Conservation (phyloP, 2,113 vertebrate genomes). For the Oncorhynchus tshawytscha region DNA sequence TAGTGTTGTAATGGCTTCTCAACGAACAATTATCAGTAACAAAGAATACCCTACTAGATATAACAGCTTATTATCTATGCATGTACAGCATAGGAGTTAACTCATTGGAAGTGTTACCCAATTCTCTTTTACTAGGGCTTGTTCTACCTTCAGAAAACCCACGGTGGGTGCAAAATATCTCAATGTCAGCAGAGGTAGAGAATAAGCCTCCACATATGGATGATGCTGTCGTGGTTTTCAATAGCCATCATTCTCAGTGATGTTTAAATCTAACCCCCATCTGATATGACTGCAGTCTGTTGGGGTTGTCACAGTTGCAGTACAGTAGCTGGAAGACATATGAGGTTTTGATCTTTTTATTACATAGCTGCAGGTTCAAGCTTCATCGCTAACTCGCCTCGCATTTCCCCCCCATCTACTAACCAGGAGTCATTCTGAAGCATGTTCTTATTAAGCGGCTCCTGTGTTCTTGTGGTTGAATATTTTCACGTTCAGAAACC, state of each 20-base stretch:
- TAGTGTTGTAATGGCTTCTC: no score
- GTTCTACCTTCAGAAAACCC: neutral
- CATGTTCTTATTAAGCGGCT: slow-evolving; percentile 67
- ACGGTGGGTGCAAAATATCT: no score
- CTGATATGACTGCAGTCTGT: slow-evolving; percentile 48
- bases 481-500: slow-evolving; percentile 52
- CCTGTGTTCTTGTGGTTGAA: slow-evolving; percentile 66
- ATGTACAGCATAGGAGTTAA: neutral
- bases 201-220: slow-evolving; percentile 39
- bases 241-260: slow-evolving; percentile 17
- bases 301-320: slow-evolving; percentile 52
- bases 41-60: no score
- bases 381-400: slow-evolving; percentile 47
- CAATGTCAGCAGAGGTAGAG: slow-evolving; percentile 24
- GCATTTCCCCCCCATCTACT: slow-evolving; percentile 64
- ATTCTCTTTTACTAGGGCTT: neutral
- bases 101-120: no score
- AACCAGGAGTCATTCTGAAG: slow-evolving; percentile 51
- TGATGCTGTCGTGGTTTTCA: slow-evolving; percentile 48
- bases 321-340: slow-evolving; percentile 57
- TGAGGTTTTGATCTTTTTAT: slow-evolving; percentile 57
- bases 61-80: no score
- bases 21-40: no score
- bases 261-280: slow-evolving; percentile 57
- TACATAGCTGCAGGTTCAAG: slow-evolving; percentile 57